Conservation (phyloP, 1,140 invertebrate species). For the Macrotrachela quadricornifera region DNA sequence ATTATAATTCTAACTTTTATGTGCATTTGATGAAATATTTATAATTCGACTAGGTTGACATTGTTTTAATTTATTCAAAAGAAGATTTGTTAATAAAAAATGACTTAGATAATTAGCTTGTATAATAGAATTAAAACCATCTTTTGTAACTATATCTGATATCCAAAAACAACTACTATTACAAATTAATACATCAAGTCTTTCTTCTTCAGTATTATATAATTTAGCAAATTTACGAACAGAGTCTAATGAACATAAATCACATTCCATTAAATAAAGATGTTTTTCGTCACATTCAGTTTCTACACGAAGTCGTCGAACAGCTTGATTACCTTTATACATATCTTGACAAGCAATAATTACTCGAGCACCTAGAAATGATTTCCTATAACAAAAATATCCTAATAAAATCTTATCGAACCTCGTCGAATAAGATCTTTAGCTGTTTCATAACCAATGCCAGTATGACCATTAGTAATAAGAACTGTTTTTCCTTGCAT, state of each 20-base stretch:
- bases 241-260: constrained; percentile 15
- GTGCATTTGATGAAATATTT: constrained; percentile 15
- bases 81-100: constrained; percentile 50
- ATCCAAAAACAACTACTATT: constrained; percentile 21
- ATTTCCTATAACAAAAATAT: background rate
- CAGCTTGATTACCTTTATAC: constrained; percentile 17
- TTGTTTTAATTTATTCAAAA: constrained; percentile 17
- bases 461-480: background rate
- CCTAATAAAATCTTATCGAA: background rate
- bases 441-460: constrained; percentile 4
- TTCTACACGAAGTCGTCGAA: constrained; percentile 39
- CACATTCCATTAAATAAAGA: constrained; percentile 12
- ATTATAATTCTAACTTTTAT: constrained; percentile 6
- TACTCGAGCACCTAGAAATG: constrained; percentile 37
- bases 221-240: constrained; percentile 18
- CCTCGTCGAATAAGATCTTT: constrained; percentile 42
- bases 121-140: too few relatives aligned
- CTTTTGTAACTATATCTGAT: constrained; percentile 13
- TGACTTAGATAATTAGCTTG: constrained; percentile 43
- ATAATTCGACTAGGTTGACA: constrained; percentile 14
- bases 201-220: constrained; percentile 38
- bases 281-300: constrained; percentile 17
- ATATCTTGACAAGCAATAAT: constrained; percentile 50
- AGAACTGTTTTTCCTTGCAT: background rate
- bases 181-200: constrained; percentile 42